Percentiles rank a stretch among this genome's conserved stretches.
phyloP scores from a whole-genome alignment of 1,140 invertebrate genomes.

The Neotoxoptera formosana region DNA sequence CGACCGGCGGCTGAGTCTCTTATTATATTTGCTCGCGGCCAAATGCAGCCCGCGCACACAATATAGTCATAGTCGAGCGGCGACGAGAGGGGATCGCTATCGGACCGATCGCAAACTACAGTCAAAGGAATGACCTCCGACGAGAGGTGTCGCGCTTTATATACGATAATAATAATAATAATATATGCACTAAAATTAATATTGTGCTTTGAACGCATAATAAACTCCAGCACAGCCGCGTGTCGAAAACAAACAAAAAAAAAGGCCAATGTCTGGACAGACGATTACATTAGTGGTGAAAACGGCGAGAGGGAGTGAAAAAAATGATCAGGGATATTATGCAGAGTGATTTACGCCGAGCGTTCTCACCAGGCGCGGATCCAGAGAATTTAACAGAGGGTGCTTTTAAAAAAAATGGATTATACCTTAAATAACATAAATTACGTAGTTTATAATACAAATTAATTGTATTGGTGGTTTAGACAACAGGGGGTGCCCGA shows the following conservation, averaged over 20 bases:
- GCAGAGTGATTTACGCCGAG: background rate
- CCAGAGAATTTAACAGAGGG: no score
- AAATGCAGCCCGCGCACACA: background rate
- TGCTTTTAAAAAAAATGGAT: no score
- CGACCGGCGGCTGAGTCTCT: background rate
- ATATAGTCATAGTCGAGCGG: background rate
- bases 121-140: background rate
- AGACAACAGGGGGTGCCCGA: no score
- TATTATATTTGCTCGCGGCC: background rate
- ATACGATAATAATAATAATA: background rate
- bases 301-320: background rate
- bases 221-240: background rate
- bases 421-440: no score
- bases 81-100: slow-evolving; percentile 9
- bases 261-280: background rate
- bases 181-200: background rate
- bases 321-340: background rate
- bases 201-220: background rate
- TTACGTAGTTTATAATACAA: no score
- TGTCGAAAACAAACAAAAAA: background rate
- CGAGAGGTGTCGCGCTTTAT: background rate
- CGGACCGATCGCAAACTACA: slow-evolving; percentile 9
- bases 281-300: background rate
- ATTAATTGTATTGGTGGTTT: no score
- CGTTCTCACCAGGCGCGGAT: no score